Base-by-base conservation (phyloP, 64 coral and sea anemone genomes). In the Montipora capricornis region DNA sequence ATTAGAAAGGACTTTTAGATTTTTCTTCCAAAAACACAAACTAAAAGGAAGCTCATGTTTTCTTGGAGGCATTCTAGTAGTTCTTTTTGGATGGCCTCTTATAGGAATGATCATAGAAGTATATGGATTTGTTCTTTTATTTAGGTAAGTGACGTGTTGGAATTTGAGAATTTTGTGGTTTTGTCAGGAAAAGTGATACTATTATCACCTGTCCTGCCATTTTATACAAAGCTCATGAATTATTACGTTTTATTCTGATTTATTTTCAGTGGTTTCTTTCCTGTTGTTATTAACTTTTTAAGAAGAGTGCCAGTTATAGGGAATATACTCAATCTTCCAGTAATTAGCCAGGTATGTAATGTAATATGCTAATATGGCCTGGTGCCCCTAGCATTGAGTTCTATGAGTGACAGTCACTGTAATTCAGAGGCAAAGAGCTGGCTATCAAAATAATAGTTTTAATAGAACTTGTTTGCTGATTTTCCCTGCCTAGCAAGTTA, bases 11-110 rank as follows among this genome's bases (percentile, higher is more conserved):
- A 99, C 97, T 76, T 99, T 99, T 94, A 95, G 97, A 89, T 99
- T 99, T 96, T 96, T 99, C 92, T 99, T 99, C 76, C 97, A 99
- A 94, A 99, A 96, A 61, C 97, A 99, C 74, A 99, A 99, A 50
- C 83, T 99, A 26, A 95, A 89, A 59, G 97, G 94, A 44, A 99
- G 97, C 49, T 91, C 97, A 3, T 99, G 95, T 76, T 99, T 99
- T 79, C 95, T 99, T 89, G 97, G 97, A 74, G 97, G 97, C 80
- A 85, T 99, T 17, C 5, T 99, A 68, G 94, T 99, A 20, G 97
- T 98, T 55, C 89, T 99, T 11, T 67, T 99, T 81, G 97, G 97
- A 9, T 99, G 97, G 97, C 97, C 97, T 11, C 80, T 99, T 64
- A 75, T 96, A 74, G 97, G 97, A 15, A 99, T 99, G 97, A 91